phyloP scores from a whole-genome alignment of 2,113 vertebrate species.

The Macaca nemestrina region DNA sequence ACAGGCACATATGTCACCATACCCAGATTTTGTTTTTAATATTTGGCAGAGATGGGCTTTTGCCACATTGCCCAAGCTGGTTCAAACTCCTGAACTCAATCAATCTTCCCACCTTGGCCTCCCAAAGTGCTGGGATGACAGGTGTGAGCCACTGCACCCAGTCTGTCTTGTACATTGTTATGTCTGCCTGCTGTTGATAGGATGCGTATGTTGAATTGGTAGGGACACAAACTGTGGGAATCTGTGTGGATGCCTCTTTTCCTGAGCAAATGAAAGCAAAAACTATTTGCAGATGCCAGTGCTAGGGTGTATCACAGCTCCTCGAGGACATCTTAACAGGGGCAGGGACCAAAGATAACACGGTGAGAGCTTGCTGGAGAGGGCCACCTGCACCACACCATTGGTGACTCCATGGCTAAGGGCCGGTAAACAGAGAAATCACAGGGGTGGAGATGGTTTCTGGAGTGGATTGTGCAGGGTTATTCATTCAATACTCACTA shows the following conservation, averaged over 20 bases:
- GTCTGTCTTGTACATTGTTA: background rate
- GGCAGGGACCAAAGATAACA: background rate
- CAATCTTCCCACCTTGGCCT: too few species aligned
- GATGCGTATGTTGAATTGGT: background rate
- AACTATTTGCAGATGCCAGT: background rate
- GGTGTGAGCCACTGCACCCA: too few species aligned
- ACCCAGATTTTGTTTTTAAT: too few species aligned
- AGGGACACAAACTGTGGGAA: background rate
- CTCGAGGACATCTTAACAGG: background rate
- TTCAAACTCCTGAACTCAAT: too few species aligned
- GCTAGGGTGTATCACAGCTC: background rate
- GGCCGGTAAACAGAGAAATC: background rate
- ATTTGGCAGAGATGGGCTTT: too few species aligned
- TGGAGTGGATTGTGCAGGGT: background rate
- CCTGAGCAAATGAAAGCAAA: conserved; percentile 13
- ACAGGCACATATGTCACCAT: too few species aligned
- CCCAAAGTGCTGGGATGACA: too few species aligned
- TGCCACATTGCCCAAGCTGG: too few species aligned
- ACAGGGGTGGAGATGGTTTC: background rate
- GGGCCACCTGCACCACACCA: background rate
- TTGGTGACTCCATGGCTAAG: background rate
- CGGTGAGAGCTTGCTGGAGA: background rate
- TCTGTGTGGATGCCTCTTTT: background rate
- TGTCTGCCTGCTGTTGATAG: background rate
- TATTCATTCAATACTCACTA: background rate